Conservation (phyloP, 2,888 invertebrate species). For the Chouioia cunea region DNA sequence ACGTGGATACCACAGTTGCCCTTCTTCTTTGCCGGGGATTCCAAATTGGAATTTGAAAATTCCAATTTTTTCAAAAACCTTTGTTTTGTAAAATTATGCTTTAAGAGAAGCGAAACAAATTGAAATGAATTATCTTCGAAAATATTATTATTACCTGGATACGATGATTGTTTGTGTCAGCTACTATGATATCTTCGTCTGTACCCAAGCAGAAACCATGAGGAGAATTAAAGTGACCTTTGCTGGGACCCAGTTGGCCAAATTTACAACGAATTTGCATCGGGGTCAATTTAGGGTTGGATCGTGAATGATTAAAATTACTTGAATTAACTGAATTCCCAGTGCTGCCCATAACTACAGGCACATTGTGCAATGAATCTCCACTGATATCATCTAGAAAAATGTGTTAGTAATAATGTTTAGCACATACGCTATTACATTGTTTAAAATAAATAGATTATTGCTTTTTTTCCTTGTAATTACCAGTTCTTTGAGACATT, state of each 20-base stretch:
- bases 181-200: slow-evolving; percentile 96
- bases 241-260: slow-evolving; percentile 91
- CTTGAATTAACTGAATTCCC: slow-evolving; percentile 59
- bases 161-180: slow-evolving; percentile 96
- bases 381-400: slow-evolving; percentile 63
- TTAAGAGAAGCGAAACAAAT: neutral
- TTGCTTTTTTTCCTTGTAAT: slow-evolving; percentile 32
- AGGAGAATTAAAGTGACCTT: slow-evolving; percentile 96
- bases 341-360: slow-evolving; percentile 60
- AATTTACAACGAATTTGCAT: slow-evolving; percentile 94
- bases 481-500: slow-evolving; percentile 68
- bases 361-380: slow-evolving; percentile 65
- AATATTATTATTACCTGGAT: slow-evolving; percentile 76
- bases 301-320: slow-evolving; percentile 61
- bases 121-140: neutral
- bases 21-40: slow-evolving; percentile 94
- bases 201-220: slow-evolving; percentile 96
- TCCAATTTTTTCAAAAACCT: slow-evolving; percentile 95
- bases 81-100: neutral
- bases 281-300: slow-evolving; percentile 77
- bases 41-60: slow-evolving; percentile 95
- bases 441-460: slow-evolving; percentile 8
- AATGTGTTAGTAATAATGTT: slow-evolving; percentile 24
- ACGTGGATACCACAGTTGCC: slow-evolving; percentile 96
- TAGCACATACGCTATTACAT: slow-evolving; percentile 12